These are phyloP conservation scores for Sericinus montela DNA, from an alignment of 2,888 invertebrate species.

Conservation along the genomic window DNA sequence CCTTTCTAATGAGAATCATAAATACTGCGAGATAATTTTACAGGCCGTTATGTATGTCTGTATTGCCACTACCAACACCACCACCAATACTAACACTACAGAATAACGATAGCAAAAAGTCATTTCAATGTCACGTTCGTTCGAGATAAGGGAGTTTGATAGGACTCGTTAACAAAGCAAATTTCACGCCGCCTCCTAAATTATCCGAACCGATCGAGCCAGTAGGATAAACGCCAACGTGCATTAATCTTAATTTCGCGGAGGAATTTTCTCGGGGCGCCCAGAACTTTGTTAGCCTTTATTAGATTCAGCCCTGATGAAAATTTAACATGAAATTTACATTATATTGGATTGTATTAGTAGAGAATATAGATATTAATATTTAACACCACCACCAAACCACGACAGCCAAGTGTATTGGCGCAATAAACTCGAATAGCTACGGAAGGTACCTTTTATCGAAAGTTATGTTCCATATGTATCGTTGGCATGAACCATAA, in stretches of 20 bases:
- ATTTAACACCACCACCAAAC: too few relatives aligned
- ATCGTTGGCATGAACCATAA: too few relatives aligned
- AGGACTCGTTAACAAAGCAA: neutral
- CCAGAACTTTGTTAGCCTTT: slow-evolving; percentile 16
- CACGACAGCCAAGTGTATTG: too few relatives aligned
- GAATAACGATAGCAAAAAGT: neutral
- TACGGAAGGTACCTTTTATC: too few relatives aligned
- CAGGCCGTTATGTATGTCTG: too few relatives aligned
- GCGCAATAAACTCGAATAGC: too few relatives aligned
- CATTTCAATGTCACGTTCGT: neutral
- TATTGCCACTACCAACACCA: too few relatives aligned
- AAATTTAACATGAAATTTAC: slow-evolving; percentile 14
- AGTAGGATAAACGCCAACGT: neutral
- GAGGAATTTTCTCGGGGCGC: slow-evolving; percentile 7
- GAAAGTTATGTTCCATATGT: too few relatives aligned
- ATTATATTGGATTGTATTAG: neutral
- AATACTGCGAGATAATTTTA: too few relatives aligned
- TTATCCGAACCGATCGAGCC: slow-evolving; percentile 5
- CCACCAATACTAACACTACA: too few relatives aligned
- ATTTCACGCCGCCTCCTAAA: slow-evolving; percentile 3
- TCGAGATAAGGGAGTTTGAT: neutral
- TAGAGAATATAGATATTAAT: neutral
- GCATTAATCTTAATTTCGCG: slow-evolving; percentile 13
- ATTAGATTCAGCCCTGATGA: slow-evolving; percentile 13
- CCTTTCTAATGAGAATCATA: too few relatives aligned